Base-by-base conservation (phyloP, 1,140 invertebrate species). In the Dryas iulia region DNA sequence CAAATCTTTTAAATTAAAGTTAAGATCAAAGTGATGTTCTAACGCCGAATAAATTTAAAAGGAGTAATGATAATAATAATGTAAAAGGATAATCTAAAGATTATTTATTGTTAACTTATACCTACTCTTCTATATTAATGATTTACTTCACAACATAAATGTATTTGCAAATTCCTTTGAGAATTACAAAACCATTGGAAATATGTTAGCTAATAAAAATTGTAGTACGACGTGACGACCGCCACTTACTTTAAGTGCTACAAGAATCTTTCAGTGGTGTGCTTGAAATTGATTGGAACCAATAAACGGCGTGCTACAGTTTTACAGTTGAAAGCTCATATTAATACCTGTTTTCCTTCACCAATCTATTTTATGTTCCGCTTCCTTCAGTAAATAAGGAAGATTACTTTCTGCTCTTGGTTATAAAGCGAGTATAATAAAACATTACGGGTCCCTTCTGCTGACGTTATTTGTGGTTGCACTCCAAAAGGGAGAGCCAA, bases 351-450 rank as follows among this genome's bases (percentile, higher is more conserved):
- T 76, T 76, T 72, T 75, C 72, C 64, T 71, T 53, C 72, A 59
- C 21, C 59, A 73, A 82, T 79, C 71, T 70, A 71, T 78, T 78
- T 79, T 75, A 73, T 62, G 59, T 78, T 79, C 66, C 11, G 61
- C 30, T 54, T 73, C 75, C 73, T 74, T 72, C 67, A 77, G 74
- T 81, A 80, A 82, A 76, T 76, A 79, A 79, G 74, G 69, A 74
- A 82, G 78, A 87, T 87, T 84, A 82, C 74, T 80, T 82, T 84
- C 81, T 81, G 77, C 75, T 77, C 69, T 74, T 63, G 79, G 82
- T 82, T 84, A 76, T 85, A 80, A 82, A 85, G 78, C 75, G 71
- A 73, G 71, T 77, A 77, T 87, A 83, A 84, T 85, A 85, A 84
- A 86, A 83, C 78, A 84, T 83, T 81, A 86, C 77, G 78, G 76